These are phyloP conservation scores for Bombus consobrinus DNA, from an alignment of 1,140 invertebrate genomes.

Conservation along the genomic window DNA sequence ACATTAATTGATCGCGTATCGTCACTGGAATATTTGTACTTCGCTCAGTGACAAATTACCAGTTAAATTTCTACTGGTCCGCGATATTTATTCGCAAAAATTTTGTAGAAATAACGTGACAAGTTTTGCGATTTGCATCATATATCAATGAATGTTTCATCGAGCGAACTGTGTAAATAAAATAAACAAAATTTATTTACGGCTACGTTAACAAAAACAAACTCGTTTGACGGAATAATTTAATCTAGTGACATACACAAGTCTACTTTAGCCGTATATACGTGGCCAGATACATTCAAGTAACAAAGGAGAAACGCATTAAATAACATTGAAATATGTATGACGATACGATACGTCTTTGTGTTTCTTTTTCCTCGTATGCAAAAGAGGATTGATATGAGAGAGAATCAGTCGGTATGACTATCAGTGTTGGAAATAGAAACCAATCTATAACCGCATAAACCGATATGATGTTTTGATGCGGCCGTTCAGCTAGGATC, in stretches of 20 bases:
- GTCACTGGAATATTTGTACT: neutral
- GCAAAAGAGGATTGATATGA: slow-evolving; percentile 5
- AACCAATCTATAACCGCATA: slow-evolving; percentile 39
- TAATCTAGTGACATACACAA: no score
- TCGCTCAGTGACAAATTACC: neutral
- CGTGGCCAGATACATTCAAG: neutral
- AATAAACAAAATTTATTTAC: slow-evolving; percentile 33
- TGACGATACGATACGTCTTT: neutral
- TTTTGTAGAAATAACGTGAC: neutral
- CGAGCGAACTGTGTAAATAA: neutral
- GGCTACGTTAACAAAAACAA: neutral
- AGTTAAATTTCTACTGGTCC: neutral
- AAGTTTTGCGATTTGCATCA: neutral
- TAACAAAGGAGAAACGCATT: neutral
- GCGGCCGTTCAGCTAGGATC: slow-evolving; percentile 21
- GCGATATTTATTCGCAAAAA: neutral
- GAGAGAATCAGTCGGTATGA: neutral
- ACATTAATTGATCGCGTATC: neutral
- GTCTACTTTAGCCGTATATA: neutral
- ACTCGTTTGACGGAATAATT: slow-evolving; percentile 8
- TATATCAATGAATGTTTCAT: neutral
- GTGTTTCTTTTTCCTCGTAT: slow-evolving; percentile 28
- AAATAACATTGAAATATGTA: slow-evolving; percentile 22
- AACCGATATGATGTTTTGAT: slow-evolving; percentile 41
- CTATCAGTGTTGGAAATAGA: slow-evolving; percentile 32